Conservation (phyloP, 2,797 vertebrate species). For the Halcyon leucocephala region DNA sequence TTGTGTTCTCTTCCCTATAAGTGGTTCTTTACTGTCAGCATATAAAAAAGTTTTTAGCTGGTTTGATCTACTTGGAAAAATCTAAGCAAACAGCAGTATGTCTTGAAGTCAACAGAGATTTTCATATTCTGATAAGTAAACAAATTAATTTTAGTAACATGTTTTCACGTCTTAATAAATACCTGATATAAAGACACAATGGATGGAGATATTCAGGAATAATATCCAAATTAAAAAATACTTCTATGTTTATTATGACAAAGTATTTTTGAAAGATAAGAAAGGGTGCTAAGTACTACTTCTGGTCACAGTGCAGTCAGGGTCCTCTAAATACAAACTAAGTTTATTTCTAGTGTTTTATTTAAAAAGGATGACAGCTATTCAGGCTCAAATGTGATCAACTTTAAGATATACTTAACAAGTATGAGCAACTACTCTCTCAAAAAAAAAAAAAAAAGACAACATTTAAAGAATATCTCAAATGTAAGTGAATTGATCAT, state of each 20-base stretch:
- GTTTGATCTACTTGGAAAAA: neutral
- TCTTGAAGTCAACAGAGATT: neutral
- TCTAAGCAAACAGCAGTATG: neutral
- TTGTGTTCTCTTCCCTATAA: neutral
- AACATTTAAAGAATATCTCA: neutral
- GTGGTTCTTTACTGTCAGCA: neutral
- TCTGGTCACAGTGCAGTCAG: neutral
- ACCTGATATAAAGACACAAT: neutral
- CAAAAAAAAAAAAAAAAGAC: neutral
- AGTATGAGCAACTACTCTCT: neutral
- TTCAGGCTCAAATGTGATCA: neutral
- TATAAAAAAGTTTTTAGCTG: neutral
- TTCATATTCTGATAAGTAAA: constrained; percentile 12
- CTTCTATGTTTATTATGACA: neutral
- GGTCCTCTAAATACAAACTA: neutral
- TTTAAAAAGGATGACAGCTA: neutral
- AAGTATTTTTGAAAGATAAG: neutral
- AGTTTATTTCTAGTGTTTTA: neutral
- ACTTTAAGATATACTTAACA: too few species aligned
- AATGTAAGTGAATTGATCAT: neutral
- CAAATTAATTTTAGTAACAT: neutral
- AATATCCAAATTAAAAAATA: neutral
- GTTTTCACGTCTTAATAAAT: neutral
- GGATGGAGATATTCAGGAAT: neutral
- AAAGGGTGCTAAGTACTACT: neutral